phyloP scores from a whole-genome alignment of 2,888 invertebrate genomes.

The Scelioninae gen. 1 region DNA sequence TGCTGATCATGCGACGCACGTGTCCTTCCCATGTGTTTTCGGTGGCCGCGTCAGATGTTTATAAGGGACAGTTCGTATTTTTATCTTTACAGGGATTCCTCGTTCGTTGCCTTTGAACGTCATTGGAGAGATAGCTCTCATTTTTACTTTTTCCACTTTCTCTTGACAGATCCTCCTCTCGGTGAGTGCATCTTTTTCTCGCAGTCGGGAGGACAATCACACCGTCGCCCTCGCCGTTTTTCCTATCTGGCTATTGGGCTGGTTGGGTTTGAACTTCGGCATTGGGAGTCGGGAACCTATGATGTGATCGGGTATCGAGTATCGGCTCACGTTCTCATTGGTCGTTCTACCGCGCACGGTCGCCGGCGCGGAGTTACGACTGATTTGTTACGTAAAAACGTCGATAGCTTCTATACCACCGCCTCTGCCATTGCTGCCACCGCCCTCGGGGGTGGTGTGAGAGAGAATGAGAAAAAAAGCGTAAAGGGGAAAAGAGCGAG shows the following conservation, averaged over 20 bases:
- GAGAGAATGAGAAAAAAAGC: slow-evolving; percentile 73
- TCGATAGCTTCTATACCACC: slow-evolving; percentile 83
- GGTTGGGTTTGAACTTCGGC: slow-evolving; percentile 75
- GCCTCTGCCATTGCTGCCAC: slow-evolving; percentile 72
- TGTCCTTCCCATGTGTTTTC: too few species aligned
- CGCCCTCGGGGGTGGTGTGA: slow-evolving; percentile 70
- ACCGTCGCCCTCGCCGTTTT: slow-evolving; percentile 75
- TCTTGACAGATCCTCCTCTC: slow-evolving; percentile 71
- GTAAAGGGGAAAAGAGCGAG: slow-evolving; percentile 72
- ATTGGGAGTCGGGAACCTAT: slow-evolving; percentile 80
- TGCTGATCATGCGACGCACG: too few species aligned
- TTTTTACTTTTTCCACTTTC: slow-evolving; percentile 67
- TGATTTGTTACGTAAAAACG: slow-evolving; percentile 85
- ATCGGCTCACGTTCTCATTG: slow-evolving; percentile 84
- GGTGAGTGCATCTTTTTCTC: slow-evolving; percentile 68
- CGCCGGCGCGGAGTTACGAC: slow-evolving; percentile 83
- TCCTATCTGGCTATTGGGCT: slow-evolving; percentile 84
- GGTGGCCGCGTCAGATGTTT: too few species aligned
- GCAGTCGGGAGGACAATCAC: slow-evolving; percentile 61
- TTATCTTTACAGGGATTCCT: slow-evolving; percentile 66
- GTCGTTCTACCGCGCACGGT: slow-evolving; percentile 82
- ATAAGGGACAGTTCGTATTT: too few species aligned
- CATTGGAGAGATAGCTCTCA: slow-evolving; percentile 72
- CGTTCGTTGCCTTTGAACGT: slow-evolving; percentile 58
- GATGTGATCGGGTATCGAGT: slow-evolving; percentile 84